A percentile compares a stretch with the other conserved stretches of the same genome.
These are phyloP conservation scores for Quadriops clusia DNA, from an alignment of 2,888 invertebrate species.

Conservation along the genomic window DNA sequence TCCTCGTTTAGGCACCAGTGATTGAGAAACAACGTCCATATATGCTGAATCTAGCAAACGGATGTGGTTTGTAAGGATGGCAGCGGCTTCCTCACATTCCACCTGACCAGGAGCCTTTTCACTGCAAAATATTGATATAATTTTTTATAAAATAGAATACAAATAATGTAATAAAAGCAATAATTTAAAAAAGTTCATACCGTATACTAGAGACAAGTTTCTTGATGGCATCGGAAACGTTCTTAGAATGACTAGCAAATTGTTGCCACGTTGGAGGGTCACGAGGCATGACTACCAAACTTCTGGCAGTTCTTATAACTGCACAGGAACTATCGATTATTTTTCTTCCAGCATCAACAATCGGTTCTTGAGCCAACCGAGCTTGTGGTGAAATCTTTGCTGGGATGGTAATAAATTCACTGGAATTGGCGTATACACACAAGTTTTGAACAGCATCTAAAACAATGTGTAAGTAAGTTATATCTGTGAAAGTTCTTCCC, in stretches of 20 bases:
- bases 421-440: conserved; percentile 84
- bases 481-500: background rate
- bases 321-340: conserved; percentile 78
- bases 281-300: conserved; percentile 74
- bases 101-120: conserved; percentile 94
- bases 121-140: conserved; percentile 33
- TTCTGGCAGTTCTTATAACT: conserved; percentile 85
- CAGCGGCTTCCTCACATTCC: conserved; percentile 79
- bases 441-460: conserved; percentile 80
- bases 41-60: conserved; percentile 78
- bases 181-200: conserved; percentile 30
- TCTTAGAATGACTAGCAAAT: conserved; percentile 86
- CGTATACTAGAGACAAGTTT: conserved; percentile 82
- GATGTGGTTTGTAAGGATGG: conserved; percentile 61
- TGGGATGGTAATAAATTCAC: conserved; percentile 87
- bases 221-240: conserved; percentile 94
- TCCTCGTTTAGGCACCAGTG: conserved; percentile 27
- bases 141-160: background rate
- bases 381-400: conserved; percentile 84
- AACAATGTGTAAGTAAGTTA: conserved; percentile 26
- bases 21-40: conserved; percentile 60
- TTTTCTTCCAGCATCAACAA: conserved; percentile 64
- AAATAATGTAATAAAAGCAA: conserved; percentile 5
- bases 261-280: conserved; percentile 92
- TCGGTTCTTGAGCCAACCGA: conserved; percentile 72